These are phyloP conservation scores for Ricordea florida DNA, from an alignment of 92 coral and sea anemone genomes.

Conservation along the genomic window DNA sequence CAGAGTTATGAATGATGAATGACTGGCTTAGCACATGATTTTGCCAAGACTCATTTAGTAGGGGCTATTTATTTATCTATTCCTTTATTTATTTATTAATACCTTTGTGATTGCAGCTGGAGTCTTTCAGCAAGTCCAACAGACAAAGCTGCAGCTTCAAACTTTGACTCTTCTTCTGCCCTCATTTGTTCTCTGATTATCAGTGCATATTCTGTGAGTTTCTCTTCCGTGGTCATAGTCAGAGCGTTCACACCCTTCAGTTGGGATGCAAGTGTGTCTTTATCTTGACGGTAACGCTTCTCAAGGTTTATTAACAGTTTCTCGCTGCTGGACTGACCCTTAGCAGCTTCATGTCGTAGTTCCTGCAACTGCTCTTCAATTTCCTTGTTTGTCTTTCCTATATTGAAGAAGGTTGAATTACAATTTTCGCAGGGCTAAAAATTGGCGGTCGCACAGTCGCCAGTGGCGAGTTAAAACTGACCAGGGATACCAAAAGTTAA, in stretches of 20 bases:
- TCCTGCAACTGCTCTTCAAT: constrained; percentile 65
- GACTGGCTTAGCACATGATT: too few species aligned
- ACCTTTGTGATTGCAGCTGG: constrained; percentile 66
- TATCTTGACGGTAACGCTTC: constrained; percentile 81
- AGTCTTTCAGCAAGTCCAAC: constrained; percentile 86
- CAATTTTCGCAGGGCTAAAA: background rate
- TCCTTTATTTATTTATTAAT: too few species aligned
- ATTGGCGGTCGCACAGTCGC: background rate
- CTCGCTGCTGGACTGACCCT: constrained; percentile 76
- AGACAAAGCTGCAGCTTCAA: constrained; percentile 71
- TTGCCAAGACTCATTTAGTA: too few species aligned
- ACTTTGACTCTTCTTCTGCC: constrained; percentile 73
- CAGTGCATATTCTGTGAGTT: constrained; percentile 78
- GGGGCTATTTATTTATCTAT: too few species aligned
- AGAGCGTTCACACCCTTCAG: constrained; percentile 80
- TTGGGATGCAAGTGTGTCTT: constrained; percentile 56
- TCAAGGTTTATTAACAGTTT: constrained; percentile 71
- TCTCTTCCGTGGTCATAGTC: constrained; percentile 82
- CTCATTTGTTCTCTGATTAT: constrained; percentile 79
- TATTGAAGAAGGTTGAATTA: too few species aligned
- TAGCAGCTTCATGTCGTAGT: constrained; percentile 55
- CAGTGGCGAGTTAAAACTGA: background rate
- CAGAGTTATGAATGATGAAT: too few species aligned
- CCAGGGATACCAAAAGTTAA: background rate
- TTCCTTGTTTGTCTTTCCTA: constrained; percentile 86